A percentile compares a stretch with the other conserved stretches of the same genome.
Evolutionary conservation across 1,140 invertebrate species (phyloP).

Genomic region (Aleiodes sp.): DNA sequence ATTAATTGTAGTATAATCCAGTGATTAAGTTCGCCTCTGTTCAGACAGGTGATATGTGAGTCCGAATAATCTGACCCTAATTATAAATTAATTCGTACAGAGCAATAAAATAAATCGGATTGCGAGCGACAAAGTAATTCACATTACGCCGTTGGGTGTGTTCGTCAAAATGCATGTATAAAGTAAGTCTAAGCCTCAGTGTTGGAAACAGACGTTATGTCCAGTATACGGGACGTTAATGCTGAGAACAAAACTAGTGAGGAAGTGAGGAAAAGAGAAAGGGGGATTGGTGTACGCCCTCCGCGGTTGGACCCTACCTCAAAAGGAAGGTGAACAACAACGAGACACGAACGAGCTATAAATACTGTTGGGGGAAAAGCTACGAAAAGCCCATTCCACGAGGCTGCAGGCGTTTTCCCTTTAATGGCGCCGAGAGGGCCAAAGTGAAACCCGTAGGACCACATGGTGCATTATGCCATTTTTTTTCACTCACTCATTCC

Average conservation of each 20-base stretch:
- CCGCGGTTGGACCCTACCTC: not conserved
- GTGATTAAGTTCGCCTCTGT: too few relatives aligned
- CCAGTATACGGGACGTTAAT: not conserved
- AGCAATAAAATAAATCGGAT: too few relatives aligned
- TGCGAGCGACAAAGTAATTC: too few relatives aligned
- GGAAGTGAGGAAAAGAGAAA: not conserved
- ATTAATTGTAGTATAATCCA: too few relatives aligned
- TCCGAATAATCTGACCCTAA: too few relatives aligned
- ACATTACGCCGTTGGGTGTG: too few relatives aligned
- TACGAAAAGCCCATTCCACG: constrained; percentile 31
- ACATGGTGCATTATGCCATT: constrained; percentile 45
- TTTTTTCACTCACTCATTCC: constrained; percentile 38
- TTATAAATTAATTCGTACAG: too few relatives aligned
- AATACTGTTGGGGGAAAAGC: constrained; percentile 44
- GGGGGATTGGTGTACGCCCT: constrained; percentile 25
- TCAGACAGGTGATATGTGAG: too few relatives aligned
- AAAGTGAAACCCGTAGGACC: constrained; percentile 18
- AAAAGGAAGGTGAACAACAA: constrained; percentile 31
- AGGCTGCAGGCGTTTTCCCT: constrained; percentile 34
- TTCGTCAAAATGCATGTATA: not conserved
- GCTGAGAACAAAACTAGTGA: too few relatives aligned
- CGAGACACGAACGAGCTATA: constrained; percentile 39
- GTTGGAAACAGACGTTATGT: not conserved
- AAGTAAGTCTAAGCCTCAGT: constrained; percentile 16
- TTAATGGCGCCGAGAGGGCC: constrained; percentile 39